Base-by-base conservation (phyloP, 2,888 invertebrate genomes). In the Notodromas monacha region DNA sequence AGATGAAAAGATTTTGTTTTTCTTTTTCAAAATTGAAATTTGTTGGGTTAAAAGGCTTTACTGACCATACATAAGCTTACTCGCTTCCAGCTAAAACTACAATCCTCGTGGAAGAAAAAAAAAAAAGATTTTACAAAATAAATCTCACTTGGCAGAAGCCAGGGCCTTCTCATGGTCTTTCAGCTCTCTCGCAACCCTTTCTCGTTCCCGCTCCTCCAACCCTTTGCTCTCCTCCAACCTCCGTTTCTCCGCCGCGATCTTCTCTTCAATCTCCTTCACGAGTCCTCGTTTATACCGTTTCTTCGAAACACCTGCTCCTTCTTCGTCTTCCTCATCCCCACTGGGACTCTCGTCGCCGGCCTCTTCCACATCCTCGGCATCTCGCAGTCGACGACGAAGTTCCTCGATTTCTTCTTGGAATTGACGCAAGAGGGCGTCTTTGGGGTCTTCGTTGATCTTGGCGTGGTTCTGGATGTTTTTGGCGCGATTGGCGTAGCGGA, bases 381-480 rank as follows among this genome's bases (percentile, higher is more conserved):
- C 72, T 41, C 72, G 72, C 34, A 89, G 52, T 44, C 79, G 74
- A 39, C 68, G 67, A 39, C 70, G 67, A 29, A 96, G 57, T 32
- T 74, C 72, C 39, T 79, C 77, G 39, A 99, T 89, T 54, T 96
- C 89, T 42, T 73, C 67, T 51, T 96, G 89, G 53, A 86, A 92
- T 51, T 81, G 72, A 30, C 84, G 63, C 12, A 96, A 61, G 29
- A 96, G 51, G 0, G 92, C 86, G 52, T 89, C 86, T 40, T 92
- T 89, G 0, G 89, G 84, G 49, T 92, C 92, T 46, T 84, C 86
- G 50, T 96, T 96, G 36, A 96, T 68, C 42, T 72, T 68, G 34
- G 86, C 86, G 40, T 69, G 66, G 54, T 92, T 96, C 49, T 79
- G 73, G 38, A 96, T 96, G 46, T 74, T 84, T 56, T 96, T 96